Base-by-base conservation (phyloP, 2,888 invertebrate species). In the Aplocera efformata region DNA sequence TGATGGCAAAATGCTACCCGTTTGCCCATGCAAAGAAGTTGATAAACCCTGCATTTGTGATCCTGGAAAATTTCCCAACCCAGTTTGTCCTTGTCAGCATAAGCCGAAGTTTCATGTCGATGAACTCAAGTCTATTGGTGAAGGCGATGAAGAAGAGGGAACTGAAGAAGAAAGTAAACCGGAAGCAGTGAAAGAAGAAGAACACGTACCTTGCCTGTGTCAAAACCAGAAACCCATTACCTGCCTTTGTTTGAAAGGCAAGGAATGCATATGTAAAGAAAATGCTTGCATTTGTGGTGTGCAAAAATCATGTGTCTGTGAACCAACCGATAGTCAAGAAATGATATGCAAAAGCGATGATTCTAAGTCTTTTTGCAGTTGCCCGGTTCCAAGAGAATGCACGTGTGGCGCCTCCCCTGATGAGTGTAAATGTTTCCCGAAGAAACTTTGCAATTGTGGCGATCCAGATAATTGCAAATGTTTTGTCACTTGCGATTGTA, bases 41-140 rank as follows among this genome's bases (percentile, higher is more conserved):
- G 64, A 73, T n/a, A 81, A 76, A 47, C 83, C 83, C 17, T 85
- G 86, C 46, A 50, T 80, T 41, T 88, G 86, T 48, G 48, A 70
- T 24, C 58, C 65, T 1, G 66, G 53, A 13, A 73, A 70, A 42
- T 77, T 63, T 58, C 76, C 83, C n/a, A 61, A 48, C 38, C 75
- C 81, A 24, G 36, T 77, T 37, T 86, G 86, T 45, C 53, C 52
- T 22, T 86, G 86, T 53, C 66, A 73, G 54, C 40, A 55, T 41
- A 79, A 80, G 42, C 74, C 75, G 5, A 61, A 48, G 37, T 40
- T 50, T 20, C 25, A 41, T 31, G 40, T 42, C 17, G 38, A 57
- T 13, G 44, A 59, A 8, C 37, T 47, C 5, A 47, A 54, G 30
- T 30, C 37, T 9, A 42, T 42, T 21, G 53, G 49, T 20, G 58